Evolutionary conservation across 2,888 invertebrate genomes (phyloP).

Genomic region (Eudasyphora cyanicolor): DNA sequence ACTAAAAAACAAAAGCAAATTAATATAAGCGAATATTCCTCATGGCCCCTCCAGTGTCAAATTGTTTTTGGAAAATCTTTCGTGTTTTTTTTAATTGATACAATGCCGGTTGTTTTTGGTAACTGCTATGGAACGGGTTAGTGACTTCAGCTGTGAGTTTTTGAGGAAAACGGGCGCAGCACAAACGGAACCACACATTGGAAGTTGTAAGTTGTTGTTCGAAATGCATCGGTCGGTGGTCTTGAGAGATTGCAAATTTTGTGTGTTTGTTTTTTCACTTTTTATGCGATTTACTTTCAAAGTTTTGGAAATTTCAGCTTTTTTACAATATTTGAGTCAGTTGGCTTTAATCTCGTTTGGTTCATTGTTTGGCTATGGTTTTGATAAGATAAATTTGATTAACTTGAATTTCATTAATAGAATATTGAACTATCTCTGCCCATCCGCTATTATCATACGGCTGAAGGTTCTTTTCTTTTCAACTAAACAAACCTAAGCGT

Average conservation of each 20-base stretch:
- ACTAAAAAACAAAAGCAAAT: neutral
- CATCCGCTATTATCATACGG: neutral
- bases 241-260: conserved; percentile 27
- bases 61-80: conserved; percentile 2
- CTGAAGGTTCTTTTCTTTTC: neutral
- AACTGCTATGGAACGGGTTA: conserved; percentile 43
- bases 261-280: neutral
- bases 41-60: neutral
- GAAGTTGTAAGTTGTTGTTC: conserved; percentile 5
- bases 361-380: neutral
- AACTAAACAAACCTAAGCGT: neutral
- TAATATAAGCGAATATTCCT: neutral
- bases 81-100: neutral
- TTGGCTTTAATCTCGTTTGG: neutral
- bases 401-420: neutral
- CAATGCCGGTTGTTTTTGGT: conserved; percentile 29
- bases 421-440: neutral
- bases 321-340: neutral
- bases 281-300: neutral
- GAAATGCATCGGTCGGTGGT: conserved; percentile 1
- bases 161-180: neutral
- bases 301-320: conserved; percentile 32
- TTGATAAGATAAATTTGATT: conserved; percentile 52
- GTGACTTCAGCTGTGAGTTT: conserved; percentile 24
- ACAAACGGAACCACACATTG: neutral